Evolutionary conservation across 2,888 invertebrate genomes (phyloP).

Genomic region (Anaspis maculata): DNA sequence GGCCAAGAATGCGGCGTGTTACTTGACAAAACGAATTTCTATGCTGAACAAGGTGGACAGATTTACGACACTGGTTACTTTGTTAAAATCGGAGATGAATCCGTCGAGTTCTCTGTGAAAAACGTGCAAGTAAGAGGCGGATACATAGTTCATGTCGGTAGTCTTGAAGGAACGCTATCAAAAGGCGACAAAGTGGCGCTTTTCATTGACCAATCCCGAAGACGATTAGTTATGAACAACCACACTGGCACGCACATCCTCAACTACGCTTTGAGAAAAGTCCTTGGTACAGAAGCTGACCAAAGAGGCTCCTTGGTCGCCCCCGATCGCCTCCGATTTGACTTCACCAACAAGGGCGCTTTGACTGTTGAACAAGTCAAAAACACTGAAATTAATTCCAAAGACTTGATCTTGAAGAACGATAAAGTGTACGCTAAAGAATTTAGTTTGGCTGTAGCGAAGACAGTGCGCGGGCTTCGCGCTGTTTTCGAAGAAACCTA

Average conservation of each 20-base stretch:
- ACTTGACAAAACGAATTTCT: conserved; percentile 88
- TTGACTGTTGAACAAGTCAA: conserved; percentile 84
- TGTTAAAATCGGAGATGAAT: conserved; percentile 73
- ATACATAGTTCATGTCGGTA: conserved; percentile 89
- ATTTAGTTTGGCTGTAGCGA: conserved; percentile 73
- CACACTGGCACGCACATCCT: conserved; percentile 96
- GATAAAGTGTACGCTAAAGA: conserved; percentile 76
- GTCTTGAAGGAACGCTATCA: conserved; percentile 71
- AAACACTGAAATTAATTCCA: conserved; percentile 72
- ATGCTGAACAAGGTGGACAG: conserved; percentile 99
- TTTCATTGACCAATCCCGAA: conserved; percentile 74
- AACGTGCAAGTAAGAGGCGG: conserved; percentile 94
- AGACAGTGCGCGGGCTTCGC: conserved; percentile 83
- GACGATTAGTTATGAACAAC: conserved; percentile 95
- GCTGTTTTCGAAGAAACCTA: conserved; percentile 99
- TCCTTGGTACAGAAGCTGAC: conserved; percentile 85
- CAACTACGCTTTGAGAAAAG: conserved; percentile 87
- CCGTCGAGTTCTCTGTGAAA: conserved; percentile 83
- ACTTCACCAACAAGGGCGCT: conserved; percentile 92
- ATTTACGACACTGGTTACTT: conserved; percentile 93
- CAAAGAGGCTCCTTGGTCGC: conserved; percentile 96
- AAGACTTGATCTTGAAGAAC: conserved; percentile 50
- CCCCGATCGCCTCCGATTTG: conserved; percentile 93
- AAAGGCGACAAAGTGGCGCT: conserved; percentile 80
- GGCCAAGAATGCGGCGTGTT: conserved; percentile 90